These are phyloP conservation scores for Cirrhinus mrigala DNA, from an alignment of 2,797 vertebrate species.

Conservation along the genomic window DNA sequence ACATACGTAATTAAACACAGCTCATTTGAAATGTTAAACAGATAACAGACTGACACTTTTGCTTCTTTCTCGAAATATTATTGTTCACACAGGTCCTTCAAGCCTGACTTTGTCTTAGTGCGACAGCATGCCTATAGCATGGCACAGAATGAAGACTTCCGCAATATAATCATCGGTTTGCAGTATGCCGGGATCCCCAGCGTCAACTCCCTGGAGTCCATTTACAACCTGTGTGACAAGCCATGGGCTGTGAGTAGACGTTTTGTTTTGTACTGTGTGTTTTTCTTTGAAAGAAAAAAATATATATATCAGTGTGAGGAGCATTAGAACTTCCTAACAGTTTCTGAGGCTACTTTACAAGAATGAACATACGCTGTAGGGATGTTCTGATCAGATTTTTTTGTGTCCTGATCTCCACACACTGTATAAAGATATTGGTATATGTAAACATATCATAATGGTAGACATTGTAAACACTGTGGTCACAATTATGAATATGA, in stretches of 20 bases:
- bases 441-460: too few relatives aligned
- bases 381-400: too few relatives aligned
- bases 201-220: constrained; percentile 94
- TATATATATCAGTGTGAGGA: background rate
- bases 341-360: background rate
- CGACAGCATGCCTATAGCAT: constrained; percentile 97
- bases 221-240: constrained; percentile 98
- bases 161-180: constrained; percentile 94
- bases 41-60: background rate
- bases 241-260: constrained; percentile 92
- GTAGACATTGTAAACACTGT: too few relatives aligned
- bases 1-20: too few relatives aligned
- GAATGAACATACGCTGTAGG: too few relatives aligned
- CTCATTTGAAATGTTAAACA: background rate
- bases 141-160: constrained; percentile 97
- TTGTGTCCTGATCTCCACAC: too few relatives aligned
- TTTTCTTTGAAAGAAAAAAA: background rate
- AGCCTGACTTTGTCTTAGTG: constrained; percentile 94
- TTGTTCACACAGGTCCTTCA: constrained; percentile 86
- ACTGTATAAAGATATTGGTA: too few relatives aligned
- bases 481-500: too few relatives aligned
- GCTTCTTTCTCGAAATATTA: background rate
- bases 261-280: background rate
- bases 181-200: constrained; percentile 94
- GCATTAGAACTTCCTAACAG: background rate